Evolutionary conservation across 1,140 invertebrate genomes (phyloP), one percentile per base, ranked within the genome.

Genomic region (Drosophila repleta): DNA sequence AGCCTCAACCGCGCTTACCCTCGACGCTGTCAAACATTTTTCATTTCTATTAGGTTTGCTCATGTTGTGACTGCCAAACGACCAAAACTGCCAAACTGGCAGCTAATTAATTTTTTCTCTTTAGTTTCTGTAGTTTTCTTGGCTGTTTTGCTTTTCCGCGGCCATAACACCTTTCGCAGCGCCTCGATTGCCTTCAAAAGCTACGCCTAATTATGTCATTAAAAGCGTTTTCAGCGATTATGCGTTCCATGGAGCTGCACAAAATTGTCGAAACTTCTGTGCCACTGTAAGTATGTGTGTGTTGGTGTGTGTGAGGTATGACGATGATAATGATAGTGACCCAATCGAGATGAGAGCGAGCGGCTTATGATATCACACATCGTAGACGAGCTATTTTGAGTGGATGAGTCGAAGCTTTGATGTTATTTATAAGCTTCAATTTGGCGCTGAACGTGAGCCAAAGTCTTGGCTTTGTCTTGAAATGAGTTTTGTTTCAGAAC

Each of bases 171-270:
- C 70, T 79, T 75, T 79, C 76, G 32, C 64, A 51, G 35, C 21
- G 20, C 29, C 51, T 26, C 29, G 53, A 39, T 24, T 48, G 52
- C 65, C 55, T 52, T 48, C 41, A 46, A 60, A 81, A 69, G 35
- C 51, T 52, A 76, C 67, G 79, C 79, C 79, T 82, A 82, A 81
- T 81, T 81, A 81, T 81, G 79, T 81, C 79, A 82, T 81, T 81
- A 81, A 82, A 74, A 60, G 64, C 55, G 24, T 67, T 69, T 68
- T 77, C 53, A 57, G 20, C 68, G 35, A 57, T 71, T 65, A 71
- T 65, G 68, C 61, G 45, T 65, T 57, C 61, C 61, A 57, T 26
- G 43, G 41, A 67, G n/a, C n/a, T 43, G 39, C 39, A 43, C 39
- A 43, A 62, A 32, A 55, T 51, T 64, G 58, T 63, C 51, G 49